Evolutionary conservation across 2,113 vertebrate genomes (phyloP).

Genomic region (Gobius niger): DNA sequence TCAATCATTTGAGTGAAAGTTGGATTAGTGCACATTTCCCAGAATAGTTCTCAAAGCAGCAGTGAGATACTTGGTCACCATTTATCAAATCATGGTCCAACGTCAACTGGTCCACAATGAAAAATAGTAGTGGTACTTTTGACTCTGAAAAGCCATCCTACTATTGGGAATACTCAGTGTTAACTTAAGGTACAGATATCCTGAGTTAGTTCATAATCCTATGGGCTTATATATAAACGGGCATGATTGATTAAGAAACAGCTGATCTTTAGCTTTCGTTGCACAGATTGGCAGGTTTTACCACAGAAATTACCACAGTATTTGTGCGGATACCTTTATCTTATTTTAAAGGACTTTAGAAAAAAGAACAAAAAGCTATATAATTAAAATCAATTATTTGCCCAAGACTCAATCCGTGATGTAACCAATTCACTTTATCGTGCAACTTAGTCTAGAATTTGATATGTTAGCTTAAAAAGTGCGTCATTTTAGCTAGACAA

Average conservation of each 20-base stretch:
- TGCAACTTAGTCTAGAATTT: background rate
- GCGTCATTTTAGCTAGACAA: background rate
- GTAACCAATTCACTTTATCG: conserved; percentile 8
- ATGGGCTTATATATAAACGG: conserved; percentile 10
- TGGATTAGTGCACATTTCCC: conserved; percentile 48
- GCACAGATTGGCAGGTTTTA: background rate
- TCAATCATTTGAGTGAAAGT: conserved; percentile 58
- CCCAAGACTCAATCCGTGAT: conserved; percentile 3
- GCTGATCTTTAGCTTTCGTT: conserved; percentile 1
- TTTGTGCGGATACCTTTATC: conserved; percentile 2
- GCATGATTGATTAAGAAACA: conserved; percentile 3
- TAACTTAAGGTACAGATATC: conserved; percentile 21
- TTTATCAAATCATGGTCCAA: conserved; percentile 15
- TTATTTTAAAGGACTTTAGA: conserved; percentile 22
- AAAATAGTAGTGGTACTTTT: conserved; percentile 25
- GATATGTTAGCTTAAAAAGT: conserved; percentile 11
- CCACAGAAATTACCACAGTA: background rate
- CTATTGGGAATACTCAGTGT: conserved; percentile 20
- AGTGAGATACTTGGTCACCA: conserved; percentile 13
- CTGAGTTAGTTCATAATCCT: conserved; percentile 35
- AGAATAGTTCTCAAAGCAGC: conserved; percentile 42
- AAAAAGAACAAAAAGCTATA: background rate
- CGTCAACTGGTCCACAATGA: conserved; percentile 20
- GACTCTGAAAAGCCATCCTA: conserved; percentile 17
- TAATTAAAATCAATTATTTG: background rate